Evolutionary conservation across 2,888 invertebrate genomes (phyloP), one percentile per base, ranked within the genome.

Genomic region (Caenorhabditis panamensis): DNA sequence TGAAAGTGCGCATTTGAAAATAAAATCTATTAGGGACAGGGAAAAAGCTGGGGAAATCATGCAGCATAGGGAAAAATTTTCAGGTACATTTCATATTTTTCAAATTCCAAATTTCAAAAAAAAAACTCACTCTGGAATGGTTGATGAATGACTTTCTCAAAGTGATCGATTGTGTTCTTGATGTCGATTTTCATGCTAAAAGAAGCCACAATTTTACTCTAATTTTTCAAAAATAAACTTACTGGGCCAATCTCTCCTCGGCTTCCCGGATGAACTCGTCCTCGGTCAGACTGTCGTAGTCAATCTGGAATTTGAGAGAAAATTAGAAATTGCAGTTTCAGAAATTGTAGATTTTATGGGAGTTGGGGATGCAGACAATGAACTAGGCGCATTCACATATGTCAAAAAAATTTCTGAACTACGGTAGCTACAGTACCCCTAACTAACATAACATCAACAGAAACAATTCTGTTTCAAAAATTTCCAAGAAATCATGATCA

Each of bases 211-310:
- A 31, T 31, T 31, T 31, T 31, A 4, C 4, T 31, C 31, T 31
- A 9, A 6, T 31, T 31, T 31, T n/a, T 51, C 9, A 24, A 37
- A 11, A 44, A 37, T 6, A 28, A 41, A 22, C 41, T 8, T 49
- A 72, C 72, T 56, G 41, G 8, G 56, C 53, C 72, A 72, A 26
- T 63, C 62, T 72, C 18, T 37, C 11, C n/a, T 63, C 56, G 2
- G 63, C 72, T 24, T 26, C n/a, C 0, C 22, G 36, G 9, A 72
- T 20, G 9, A 72, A 54, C 20, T 72, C 72, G 1, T 56, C 58
- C 11, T 72, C 72, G 0, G 56, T 58, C 6, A 36, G 9, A 36
- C 44, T 49, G 13, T 63, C 63, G 18, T 47, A 22, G 18, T 22
- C 8, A 13, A 72, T 63, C 72, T 72, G 72, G 47, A 44, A 20